Conservation (phyloP, 2,797 vertebrate genomes). For the Glossophaga mutica region DNA sequence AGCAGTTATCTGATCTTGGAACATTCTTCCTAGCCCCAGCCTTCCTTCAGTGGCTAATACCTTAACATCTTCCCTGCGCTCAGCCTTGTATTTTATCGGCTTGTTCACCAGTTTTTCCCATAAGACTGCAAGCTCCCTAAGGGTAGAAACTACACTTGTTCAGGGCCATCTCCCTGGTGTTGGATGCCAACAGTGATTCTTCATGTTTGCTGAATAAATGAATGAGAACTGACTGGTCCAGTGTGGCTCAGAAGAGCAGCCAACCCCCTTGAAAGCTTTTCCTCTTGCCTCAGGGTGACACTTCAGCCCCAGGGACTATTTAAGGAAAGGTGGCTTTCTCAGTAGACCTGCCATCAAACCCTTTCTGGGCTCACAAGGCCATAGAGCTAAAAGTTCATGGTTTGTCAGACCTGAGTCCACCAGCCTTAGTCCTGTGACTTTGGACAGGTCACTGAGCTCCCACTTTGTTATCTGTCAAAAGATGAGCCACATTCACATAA, state of each 20-base stretch:
- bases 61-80: neutral
- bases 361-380: neutral
- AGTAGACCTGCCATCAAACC: neutral
- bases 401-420: neutral
- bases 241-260: neutral
- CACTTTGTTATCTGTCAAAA: neutral
- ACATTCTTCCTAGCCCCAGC: neutral
- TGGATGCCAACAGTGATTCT: neutral
- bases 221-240: neutral
- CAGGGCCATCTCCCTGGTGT: neutral
- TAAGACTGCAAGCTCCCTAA: neutral
- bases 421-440: neutral
- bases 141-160: neutral
- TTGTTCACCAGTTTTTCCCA: neutral
- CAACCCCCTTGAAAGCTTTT: neutral
- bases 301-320: neutral
- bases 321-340: neutral
- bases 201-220: neutral
- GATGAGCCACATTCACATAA: neutral
- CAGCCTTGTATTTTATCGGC: neutral
- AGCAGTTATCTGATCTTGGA: neutral
- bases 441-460: neutral
- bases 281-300: neutral
- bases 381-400: neutral
- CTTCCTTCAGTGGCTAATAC: neutral